These are phyloP conservation scores for Cyaniris semiargus DNA, from an alignment of 2,888 invertebrate genomes.

Conservation along the genomic window DNA sequence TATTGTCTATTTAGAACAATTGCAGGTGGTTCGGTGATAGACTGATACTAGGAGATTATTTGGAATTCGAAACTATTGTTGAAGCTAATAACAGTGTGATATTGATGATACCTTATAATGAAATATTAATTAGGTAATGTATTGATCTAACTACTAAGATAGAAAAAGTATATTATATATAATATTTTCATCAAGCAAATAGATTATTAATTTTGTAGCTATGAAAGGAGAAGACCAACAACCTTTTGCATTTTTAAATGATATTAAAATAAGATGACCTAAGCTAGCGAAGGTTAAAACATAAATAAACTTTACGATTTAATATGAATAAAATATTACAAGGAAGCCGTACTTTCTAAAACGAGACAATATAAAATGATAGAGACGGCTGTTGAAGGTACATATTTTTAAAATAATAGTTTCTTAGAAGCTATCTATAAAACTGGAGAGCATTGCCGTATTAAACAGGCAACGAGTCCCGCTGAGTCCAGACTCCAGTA, in stretches of 20 bases:
- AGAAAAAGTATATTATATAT: neutral
- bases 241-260: too few relatives aligned
- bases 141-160: neutral
- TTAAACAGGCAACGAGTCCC: slow-evolving; percentile 57
- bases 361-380: slow-evolving; percentile 20
- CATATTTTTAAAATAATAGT: slow-evolving; percentile 31
- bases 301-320: neutral
- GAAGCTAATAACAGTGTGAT: neutral
- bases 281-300: neutral
- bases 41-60: neutral
- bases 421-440: slow-evolving; percentile 47
- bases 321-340: neutral
- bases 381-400: slow-evolving; percentile 19
- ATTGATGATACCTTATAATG: neutral
- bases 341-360: slow-evolving; percentile 1
- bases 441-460: slow-evolving; percentile 63
- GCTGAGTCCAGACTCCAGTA: slow-evolving; percentile 61
- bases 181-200: too few relatives aligned
- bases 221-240: too few relatives aligned
- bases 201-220: too few relatives aligned
- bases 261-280: too few relatives aligned
- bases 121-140: neutral
- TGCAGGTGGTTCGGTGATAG: neutral
- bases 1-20: slow-evolving; percentile 4
- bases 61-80: neutral